Base-by-base conservation (phyloP, 37 sponge, comb jelly and placozoan genomes). In the Beroe ovata region DNA sequence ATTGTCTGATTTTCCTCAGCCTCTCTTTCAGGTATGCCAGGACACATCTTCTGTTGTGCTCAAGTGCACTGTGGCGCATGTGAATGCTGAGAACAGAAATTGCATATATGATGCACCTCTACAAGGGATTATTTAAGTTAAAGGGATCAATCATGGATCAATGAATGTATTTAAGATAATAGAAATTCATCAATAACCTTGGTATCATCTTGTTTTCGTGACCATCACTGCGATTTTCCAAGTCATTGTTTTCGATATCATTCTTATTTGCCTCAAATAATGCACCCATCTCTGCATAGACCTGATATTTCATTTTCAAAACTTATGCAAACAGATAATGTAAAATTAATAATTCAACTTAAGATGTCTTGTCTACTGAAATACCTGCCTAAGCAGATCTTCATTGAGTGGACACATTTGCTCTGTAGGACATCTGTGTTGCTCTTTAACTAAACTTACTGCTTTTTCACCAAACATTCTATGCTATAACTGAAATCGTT, bases 41-140 rank as follows among this genome's bases (percentile, higher is more conserved):
- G 3, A 42, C 54, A 42, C 84, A 77, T 3, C 84, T n/a, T 29
- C 84, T 77, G 84, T 77, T 77, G 84, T 77, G 84, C 33, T 77
- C 84, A 6, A 77, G 38, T 8, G 84, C 84, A 42, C 54, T 42
- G 84, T 77, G 84, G 1, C 84, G 84, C 84, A 77, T 30, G 23
- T 42, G 84, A 21, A 77, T 42, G 28, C 84, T 77, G 84, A 20
- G 38, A 38, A 6, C 21, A 47, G 54, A 47, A n/a, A n/a, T n/a
- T n/a, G n/a, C n/a, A n/a, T n/a, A n/a, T n/a, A n/a, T n/a, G n/a
- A n/a, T n/a, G n/a, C n/a, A n/a, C n/a, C n/a, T n/a, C n/a, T n/a
- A n/a, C n/a, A n/a, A n/a, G n/a, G n/a, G n/a, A n/a, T n/a, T n/a
- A n/a, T n/a, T n/a, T n/a, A n/a, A n/a, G n/a, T n/a, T n/a, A n/a